Percentiles rank a stretch among this genome's conserved stretches.
Evolutionary conservation across 2,113 vertebrate genomes (phyloP).

Genomic region (Alethe diademata): DNA sequence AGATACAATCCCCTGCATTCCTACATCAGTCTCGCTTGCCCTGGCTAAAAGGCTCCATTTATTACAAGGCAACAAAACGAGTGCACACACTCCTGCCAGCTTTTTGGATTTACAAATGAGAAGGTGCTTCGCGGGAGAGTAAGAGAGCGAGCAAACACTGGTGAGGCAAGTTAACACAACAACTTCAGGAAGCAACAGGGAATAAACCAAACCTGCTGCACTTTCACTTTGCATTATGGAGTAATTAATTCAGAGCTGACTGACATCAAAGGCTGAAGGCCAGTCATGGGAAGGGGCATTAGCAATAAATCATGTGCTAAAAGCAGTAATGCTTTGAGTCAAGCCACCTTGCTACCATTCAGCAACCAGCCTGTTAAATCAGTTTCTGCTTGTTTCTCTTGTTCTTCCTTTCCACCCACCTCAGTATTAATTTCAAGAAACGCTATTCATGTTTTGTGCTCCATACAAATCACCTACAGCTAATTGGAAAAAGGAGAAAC

Average conservation of each 20-base stretch:
- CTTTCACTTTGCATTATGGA: slow-evolving; percentile 1
- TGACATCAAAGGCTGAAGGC: slow-evolving; percentile 56
- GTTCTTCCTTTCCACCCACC: slow-evolving; percentile 22
- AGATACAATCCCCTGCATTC: slow-evolving; percentile 70
- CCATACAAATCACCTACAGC: neutral
- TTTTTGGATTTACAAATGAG: slow-evolving; percentile 2
- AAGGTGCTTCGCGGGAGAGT: neutral
- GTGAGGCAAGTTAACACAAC: neutral
- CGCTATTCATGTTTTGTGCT: neutral
- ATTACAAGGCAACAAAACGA: neutral
- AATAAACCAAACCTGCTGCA: neutral
- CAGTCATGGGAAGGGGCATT: slow-evolving; percentile 24
- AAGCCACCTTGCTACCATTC: slow-evolving; percentile 2
- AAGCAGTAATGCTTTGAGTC: slow-evolving; percentile 44
- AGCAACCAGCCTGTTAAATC: slow-evolving; percentile 41
- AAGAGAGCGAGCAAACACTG: neutral
- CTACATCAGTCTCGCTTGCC: slow-evolving; percentile 56
- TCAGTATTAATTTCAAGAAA: slow-evolving; percentile 27
- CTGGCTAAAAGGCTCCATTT: slow-evolving; percentile 67
- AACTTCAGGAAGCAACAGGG: neutral
- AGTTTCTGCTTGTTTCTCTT: slow-evolving; percentile 26
- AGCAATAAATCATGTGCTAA: slow-evolving; percentile 61
- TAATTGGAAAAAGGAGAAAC: neutral
- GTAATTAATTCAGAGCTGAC: slow-evolving; percentile 59
- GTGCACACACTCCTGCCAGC: neutral